Evolutionary conservation across 1,140 invertebrate genomes (phyloP), one percentile per base, ranked within the genome.

Genomic region (Archegozetes longisetosus): DNA sequence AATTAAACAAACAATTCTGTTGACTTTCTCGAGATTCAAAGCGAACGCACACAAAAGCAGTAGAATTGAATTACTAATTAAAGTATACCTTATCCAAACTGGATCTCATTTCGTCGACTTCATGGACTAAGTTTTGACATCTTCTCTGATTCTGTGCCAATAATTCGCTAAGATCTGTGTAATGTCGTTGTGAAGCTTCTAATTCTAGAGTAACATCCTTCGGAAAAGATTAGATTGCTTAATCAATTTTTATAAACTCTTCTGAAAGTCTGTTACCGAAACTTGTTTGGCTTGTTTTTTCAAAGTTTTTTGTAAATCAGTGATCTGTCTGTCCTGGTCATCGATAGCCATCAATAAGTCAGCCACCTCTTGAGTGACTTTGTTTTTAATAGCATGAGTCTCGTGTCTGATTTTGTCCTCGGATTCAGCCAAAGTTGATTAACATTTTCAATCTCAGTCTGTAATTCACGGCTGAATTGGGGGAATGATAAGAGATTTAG

Each of bases 71-170:
- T n/a, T n/a, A 47, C n/a, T 47, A n/a, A 47, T 14, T 47, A 1
- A 29, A 2, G 27, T 2, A 32, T 62, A 65, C 64, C 54, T 61
- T 76, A 77, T 95, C 90, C 72, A 92, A 84, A 70, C 89, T 88
- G 74, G 83, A 84, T 73, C 90, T 84, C 70, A 89, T 80, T 77
- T 94, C 90, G 74, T 95, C 90, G 68, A 89, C 76, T 77, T 95
- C 90, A 66, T 83, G 86, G 67, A 86, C 88, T 67, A 94, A 77
- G 53, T 69, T 86, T 76, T 91, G 86, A 62, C 90, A 78, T 71
- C 87, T 86, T 68, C 89, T 84, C 73, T 90, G 86, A 67, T 86
- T 84, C 65, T 91, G 83, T 68, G 85, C 85, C 65, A 86, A 66
- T 12, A 13, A 4, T 25, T 58, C 57, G 24, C 23, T 50, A 14